Percentiles rank a stretch among this genome's conserved stretches.
Evolutionary conservation across 2,797 vertebrate genomes (phyloP).

Genomic region (Manis crassicaudata): DNA sequence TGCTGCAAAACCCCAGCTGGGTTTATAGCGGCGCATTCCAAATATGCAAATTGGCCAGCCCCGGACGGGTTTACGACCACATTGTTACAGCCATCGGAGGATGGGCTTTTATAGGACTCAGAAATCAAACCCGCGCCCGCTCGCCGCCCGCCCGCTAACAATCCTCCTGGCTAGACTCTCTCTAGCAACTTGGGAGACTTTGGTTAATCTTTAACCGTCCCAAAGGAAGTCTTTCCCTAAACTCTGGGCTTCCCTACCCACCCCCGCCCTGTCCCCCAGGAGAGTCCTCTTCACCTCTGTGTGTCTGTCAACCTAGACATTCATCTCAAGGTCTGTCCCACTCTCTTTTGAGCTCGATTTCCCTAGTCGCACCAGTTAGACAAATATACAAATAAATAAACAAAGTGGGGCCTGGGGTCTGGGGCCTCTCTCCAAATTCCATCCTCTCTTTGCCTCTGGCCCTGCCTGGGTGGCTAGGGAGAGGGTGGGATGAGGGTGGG

Average conservation of each 20-base stretch:
- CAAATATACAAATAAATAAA: conserved; percentile 83
- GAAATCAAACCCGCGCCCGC: conserved; percentile 92
- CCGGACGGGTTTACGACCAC: conserved; percentile 94
- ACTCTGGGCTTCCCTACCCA: conserved; percentile 83
- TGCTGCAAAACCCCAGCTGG: conserved; percentile 77
- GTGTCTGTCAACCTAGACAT: conserved; percentile 76
- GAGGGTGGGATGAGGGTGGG: neutral
- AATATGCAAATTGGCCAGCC: conserved; percentile 93
- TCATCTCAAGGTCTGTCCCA: conserved; percentile 67
- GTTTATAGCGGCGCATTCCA: conserved; percentile 93
- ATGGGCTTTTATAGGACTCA: conserved; percentile 95
- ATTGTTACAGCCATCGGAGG: conserved; percentile 95
- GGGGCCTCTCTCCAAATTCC: conserved; percentile 47
- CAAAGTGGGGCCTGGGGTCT: conserved; percentile 18
- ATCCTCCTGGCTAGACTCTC: conserved; percentile 87
- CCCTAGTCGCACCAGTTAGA: conserved; percentile 72
- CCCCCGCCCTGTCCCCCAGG: conserved; percentile 83
- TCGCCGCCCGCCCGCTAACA: conserved; percentile 91
- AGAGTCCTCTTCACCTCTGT: conserved; percentile 45
- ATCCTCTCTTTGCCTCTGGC: conserved; percentile 50
- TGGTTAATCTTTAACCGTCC: conserved; percentile 88
- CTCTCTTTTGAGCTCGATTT: conserved; percentile 69
- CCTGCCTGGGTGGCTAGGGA: conserved; percentile 70
- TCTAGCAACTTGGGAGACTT: conserved; percentile 84
- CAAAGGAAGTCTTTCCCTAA: conserved; percentile 84